Base-by-base conservation (phyloP, 2,113 vertebrate species). In the Silurus glanis region DNA sequence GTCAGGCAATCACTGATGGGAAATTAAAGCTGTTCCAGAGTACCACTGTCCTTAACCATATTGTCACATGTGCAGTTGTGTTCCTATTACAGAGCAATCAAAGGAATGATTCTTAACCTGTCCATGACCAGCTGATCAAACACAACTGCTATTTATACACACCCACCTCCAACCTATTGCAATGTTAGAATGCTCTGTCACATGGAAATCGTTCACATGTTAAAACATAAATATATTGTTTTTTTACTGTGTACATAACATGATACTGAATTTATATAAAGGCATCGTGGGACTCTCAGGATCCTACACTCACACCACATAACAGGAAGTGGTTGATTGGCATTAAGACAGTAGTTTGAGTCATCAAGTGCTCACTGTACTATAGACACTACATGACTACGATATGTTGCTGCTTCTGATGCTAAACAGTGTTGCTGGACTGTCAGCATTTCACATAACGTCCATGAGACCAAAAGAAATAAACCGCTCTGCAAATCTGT, bases 1-100 rank as follows among this genome's bases (percentile, higher is more conserved):
- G 74, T 91, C 88, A 84, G 61, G 89, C 91, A 94, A 93, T 89
- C 87, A 89, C 93, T 91, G 91, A 92, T 92, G 92, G 88, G 93
- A 94, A 94, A 93, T 89, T 86, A 88, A 91, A 93, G 85, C 92
- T 91, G 84, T 69, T 87, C 37, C 79, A 87, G 71, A 74, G 55
- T 25, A 71, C 61, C 56, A 89, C 85, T 85, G 82, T 89, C 83
- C 47, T 71, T 76, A 49, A 87, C 67, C 53, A 55, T 25, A 79
- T 21, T 76, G 87, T 80, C 90, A 89, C 75, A 25, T 85, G 58
- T 69, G 61, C 55, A 37, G 28, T 61, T 69, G 51, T 84, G 71
- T 28, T 83, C 23, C n/a, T 72, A 71, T 71, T 86, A 69, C 12
- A 16, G 9, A 80, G 51, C 64, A 80, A 62, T 55, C 67, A 71